Evolutionary conservation across 2,113 vertebrate species (phyloP).

Genomic region (Syngnathus scovelli): DNA sequence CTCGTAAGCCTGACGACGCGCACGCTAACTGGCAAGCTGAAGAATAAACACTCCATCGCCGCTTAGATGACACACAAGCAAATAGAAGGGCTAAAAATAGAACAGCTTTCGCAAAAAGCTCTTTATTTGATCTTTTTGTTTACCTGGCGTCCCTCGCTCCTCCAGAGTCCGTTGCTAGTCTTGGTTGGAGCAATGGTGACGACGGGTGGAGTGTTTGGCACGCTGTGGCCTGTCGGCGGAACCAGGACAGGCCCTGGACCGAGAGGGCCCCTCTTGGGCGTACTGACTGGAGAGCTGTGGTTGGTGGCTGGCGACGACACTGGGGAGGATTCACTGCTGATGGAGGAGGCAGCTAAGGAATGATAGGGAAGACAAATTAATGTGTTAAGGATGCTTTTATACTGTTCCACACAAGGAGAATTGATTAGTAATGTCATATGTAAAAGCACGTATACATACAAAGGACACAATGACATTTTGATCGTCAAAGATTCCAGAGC

Average conservation of each 20-base stretch:
- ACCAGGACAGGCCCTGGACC: conserved; percentile 92
- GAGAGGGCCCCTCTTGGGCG: conserved; percentile 91
- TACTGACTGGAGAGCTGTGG: conserved; percentile 96
- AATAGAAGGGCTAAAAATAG: conserved; percentile 5
- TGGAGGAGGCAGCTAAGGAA: conserved; percentile 81
- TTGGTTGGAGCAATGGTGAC: conserved; percentile 98
- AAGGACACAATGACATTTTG: background rate
- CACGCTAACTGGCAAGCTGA: background rate
- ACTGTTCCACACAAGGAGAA: background rate
- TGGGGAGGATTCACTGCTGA: conserved; percentile 95
- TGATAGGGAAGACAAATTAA: conserved; percentile 22
- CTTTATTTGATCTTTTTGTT: background rate
- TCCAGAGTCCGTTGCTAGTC: conserved; percentile 95
- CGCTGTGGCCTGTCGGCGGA: conserved; percentile 84
- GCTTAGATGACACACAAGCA: conserved; percentile 1
- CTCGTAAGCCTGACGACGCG: conserved; percentile 19
- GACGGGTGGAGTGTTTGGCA: conserved; percentile 94
- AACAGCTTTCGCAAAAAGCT: background rate
- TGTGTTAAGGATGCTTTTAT: background rate
- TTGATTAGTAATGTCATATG: background rate
- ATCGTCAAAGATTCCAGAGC: background rate
- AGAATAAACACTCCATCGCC: conserved; percentile 10
- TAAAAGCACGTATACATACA: background rate
- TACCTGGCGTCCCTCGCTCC: conserved; percentile 92
- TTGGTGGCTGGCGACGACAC: conserved; percentile 97